Percentiles rank a stretch among this genome's conserved stretches.
Evolutionary conservation across 1,140 invertebrate species (phyloP).

Genomic region (Bradynema listronoti): DNA sequence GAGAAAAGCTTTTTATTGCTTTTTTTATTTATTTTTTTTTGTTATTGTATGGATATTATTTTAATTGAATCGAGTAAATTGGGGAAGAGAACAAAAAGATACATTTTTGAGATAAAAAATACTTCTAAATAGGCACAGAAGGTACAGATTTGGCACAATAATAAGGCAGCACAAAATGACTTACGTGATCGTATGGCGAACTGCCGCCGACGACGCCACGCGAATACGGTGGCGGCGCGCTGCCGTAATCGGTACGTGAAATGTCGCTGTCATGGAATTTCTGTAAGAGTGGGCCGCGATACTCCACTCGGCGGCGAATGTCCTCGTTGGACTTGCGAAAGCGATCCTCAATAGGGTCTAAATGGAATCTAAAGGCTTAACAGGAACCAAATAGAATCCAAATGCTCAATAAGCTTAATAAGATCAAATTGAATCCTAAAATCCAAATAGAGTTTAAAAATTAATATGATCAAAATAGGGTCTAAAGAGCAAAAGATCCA

Average conservation of each 20-base stretch:
- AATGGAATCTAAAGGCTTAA: constrained; percentile 13
- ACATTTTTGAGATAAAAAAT: no score
- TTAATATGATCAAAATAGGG: no score
- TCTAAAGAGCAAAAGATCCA: no score
- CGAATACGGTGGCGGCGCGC: constrained; percentile 28
- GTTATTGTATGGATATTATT: no score
- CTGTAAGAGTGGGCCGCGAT: constrained; percentile 53
- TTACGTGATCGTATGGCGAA: constrained; percentile 52
- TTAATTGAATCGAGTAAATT: no score
- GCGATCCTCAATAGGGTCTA: constrained; percentile 36
- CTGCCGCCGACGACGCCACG: constrained; percentile 29
- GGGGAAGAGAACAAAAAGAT: no score
- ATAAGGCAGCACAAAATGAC: no score
- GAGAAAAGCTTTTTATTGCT: no score
- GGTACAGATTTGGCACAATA: no score
- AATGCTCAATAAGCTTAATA: neutral
- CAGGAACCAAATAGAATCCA: neutral
- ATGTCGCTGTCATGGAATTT: constrained; percentile 53
- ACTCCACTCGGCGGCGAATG: constrained; percentile 37
- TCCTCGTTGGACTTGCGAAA: constrained; percentile 51
- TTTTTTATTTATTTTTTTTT: no score
- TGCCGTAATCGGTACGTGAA: constrained; percentile 23
- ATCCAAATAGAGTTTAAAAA: no score
- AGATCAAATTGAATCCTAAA: neutral
- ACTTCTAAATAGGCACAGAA: no score